These are phyloP conservation scores for Columba guinea DNA, from an alignment of 2,797 vertebrate genomes.

Conservation along the genomic window DNA sequence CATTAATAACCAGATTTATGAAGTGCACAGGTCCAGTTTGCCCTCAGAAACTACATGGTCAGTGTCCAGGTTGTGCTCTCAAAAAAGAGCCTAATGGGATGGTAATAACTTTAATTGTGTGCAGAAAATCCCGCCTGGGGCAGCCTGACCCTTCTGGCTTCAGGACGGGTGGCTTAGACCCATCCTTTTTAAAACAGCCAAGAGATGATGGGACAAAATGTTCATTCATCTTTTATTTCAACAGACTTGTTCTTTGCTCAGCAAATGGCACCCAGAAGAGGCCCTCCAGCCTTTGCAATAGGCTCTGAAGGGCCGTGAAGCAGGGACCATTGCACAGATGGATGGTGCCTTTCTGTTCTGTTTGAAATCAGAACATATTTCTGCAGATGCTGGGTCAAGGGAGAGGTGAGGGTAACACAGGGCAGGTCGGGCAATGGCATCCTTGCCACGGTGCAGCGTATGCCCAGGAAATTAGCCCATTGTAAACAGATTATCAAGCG, in stretches of 20 bases:
- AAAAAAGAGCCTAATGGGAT: accelerated
- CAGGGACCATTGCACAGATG: not conserved
- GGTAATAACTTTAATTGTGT: not conserved
- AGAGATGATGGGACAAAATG: not conserved
- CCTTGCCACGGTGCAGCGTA: not conserved
- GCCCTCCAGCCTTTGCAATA: not conserved
- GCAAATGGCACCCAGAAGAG: not conserved
- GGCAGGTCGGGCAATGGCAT: not conserved
- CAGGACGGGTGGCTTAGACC: not conserved
- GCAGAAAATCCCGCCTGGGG: not conserved
- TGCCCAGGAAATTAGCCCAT: not conserved
- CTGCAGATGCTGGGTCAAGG: not conserved
- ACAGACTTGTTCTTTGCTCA: not conserved
- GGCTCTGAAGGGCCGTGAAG: not conserved
- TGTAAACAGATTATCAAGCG: not conserved
- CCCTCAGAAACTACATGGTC: accelerated
- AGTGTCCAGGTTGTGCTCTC: not conserved
- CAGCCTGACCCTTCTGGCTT: not conserved
- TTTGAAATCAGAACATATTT: not conserved
- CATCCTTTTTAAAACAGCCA: not conserved
- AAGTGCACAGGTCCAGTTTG: too few relatives aligned
- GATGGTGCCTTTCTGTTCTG: not conserved
- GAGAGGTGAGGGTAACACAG: accelerated
- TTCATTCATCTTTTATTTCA: not conserved
- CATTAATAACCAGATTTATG: too few relatives aligned